These are phyloP conservation scores for Anguilla pacifica DNA, from an alignment of 2,797 vertebrate species.

Conservation along the genomic window DNA sequence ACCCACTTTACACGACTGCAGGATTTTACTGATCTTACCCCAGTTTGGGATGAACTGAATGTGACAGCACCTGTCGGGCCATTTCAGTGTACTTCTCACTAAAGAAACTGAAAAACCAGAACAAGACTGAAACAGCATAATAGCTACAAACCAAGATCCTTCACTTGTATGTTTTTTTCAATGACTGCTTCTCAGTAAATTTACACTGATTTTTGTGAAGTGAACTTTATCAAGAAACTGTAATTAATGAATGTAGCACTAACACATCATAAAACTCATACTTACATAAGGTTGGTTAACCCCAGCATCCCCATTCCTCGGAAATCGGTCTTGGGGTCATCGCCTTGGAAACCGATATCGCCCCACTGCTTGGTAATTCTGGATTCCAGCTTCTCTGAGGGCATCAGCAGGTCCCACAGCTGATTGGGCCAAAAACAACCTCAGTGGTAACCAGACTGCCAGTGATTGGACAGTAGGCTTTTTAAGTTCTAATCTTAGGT, in stretches of 20 bases:
- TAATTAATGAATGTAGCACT: not conserved
- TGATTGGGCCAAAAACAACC: constrained; percentile 56
- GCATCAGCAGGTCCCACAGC: constrained; percentile 96
- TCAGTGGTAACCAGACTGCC: not conserved
- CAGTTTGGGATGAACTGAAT: constrained; percentile 88
- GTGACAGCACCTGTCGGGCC: constrained; percentile 86
- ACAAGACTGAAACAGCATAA: not conserved
- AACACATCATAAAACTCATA: constrained; percentile 39
- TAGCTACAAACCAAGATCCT: not conserved
- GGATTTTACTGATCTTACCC: constrained; percentile 76
- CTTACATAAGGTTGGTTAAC: constrained; percentile 92
- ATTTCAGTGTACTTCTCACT: constrained; percentile 88
- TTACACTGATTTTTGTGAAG: not conserved
- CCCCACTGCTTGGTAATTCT: constrained; percentile 97
- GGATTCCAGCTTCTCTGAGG: constrained; percentile 81
- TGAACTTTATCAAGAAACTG: not conserved
- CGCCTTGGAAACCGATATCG: constrained; percentile 97
- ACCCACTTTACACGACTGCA: not conserved
- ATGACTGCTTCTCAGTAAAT: not conserved
- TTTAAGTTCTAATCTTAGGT: not conserved
- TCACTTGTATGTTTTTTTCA: not conserved
- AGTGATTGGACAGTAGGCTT: not conserved
- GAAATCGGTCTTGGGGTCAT: constrained; percentile 98
- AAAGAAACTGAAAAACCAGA: constrained; percentile 81
- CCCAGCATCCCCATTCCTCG: constrained; percentile 98